Evolutionary conservation across 2,797 vertebrate genomes (phyloP), one percentile per base, ranked within the genome.

Genomic region (Garrulus glandarius): DNA sequence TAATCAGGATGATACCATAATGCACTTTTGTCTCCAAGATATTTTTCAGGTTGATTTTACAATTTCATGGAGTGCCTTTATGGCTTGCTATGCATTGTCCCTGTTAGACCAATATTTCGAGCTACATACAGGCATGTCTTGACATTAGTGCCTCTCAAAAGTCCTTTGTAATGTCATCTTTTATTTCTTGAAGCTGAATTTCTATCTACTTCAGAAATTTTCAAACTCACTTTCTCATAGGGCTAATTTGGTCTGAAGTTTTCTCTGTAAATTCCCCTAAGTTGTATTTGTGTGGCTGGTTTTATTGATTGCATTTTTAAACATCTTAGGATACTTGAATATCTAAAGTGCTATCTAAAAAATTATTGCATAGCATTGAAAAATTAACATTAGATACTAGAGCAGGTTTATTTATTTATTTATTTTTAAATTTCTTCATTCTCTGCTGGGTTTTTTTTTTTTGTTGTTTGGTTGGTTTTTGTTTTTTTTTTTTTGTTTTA

Each of bases 241-340:
- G 9, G 24, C 18, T 63, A 70, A 71, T 70, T 76, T 57, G 3
- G 1, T n/a, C 63, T 74, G 30, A 82, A 52, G 18, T 21, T 61
- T 83, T 65, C 11, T 32, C 12, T 69, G 72, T 27, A 36, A 64
- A 74, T 81, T 77, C 34, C 11, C 17, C 26, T 80, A 69, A 92
- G 4, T 8, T 78, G 4, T 32, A 52, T 85, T 89, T 95, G 34
- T 57, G 18, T 41, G 29, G 4, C 13, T 79, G 23, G 3, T 65
- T 85, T 61, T 85, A 75, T 53, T 83, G 46, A n/a, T 67, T 67
- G 17, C 32, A 53, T 77, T 95, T 86, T 71, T 75, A 83, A 32
- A 18, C 4, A n/a, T 60, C 11, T 75, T 85, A 70, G 26, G 44
- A 55, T 69, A 81, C 22, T 65, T 86, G 20, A 7, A 55, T 82